phyloP scores from a whole-genome alignment of 2,113 vertebrate species.

The Hucho hucho region DNA sequence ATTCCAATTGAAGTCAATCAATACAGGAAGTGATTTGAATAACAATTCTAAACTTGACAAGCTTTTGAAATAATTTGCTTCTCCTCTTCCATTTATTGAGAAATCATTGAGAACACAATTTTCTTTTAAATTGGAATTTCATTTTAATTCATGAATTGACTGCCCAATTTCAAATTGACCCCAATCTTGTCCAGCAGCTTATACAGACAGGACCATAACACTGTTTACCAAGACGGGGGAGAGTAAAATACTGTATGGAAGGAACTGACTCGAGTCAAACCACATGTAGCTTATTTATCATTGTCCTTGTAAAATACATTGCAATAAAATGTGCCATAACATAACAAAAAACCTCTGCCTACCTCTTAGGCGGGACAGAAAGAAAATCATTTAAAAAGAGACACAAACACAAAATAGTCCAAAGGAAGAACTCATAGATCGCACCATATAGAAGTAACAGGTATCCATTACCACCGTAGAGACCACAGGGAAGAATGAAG shows the following conservation, averaged over 20 bases:
- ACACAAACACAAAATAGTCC: conserved; percentile 65
- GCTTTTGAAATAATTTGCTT: no score
- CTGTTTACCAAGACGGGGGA: neutral
- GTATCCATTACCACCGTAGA: conserved; percentile 56
- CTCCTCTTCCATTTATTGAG: no score
- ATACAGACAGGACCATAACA: neutral
- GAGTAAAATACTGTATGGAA: conserved; percentile 29
- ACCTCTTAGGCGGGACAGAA: conserved; percentile 24
- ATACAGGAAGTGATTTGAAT: no score
- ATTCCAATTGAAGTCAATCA: no score
- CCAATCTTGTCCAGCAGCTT: no score
- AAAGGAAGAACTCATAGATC: conserved; percentile 50
- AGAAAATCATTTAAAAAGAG: conserved; percentile 33
- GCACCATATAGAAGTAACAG: conserved; percentile 56
- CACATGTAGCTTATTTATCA: conserved; percentile 65
- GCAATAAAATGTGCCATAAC: conserved; percentile 67
- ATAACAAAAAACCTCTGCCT: conserved; percentile 32
- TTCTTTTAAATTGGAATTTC: no score
- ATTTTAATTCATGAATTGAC: no score
- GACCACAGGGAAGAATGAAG: conserved; percentile 50
- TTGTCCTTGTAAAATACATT: conserved; percentile 51
- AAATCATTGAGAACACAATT: no score
- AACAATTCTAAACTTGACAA: no score
- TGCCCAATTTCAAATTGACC: no score
- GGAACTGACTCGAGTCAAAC: conserved; percentile 38